These are phyloP conservation scores for Lynx canadensis DNA, from an alignment of 2,113 vertebrate species.

Conservation along the genomic window DNA sequence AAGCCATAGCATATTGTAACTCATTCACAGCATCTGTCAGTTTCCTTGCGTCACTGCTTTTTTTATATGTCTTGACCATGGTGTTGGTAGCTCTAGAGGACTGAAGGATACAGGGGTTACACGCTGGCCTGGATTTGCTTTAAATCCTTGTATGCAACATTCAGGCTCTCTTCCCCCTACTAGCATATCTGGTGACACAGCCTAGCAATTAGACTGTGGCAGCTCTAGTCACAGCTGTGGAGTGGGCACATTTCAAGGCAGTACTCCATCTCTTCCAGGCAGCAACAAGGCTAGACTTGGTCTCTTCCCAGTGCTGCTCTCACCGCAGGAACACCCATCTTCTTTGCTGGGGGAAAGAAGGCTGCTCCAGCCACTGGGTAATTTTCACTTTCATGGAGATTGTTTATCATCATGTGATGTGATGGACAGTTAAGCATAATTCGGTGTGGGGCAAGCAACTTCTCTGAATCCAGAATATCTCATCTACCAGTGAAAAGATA, in stretches of 20 bases:
- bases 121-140: background rate
- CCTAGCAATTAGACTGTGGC: background rate
- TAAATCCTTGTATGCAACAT: background rate
- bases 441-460: background rate
- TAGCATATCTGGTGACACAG: background rate
- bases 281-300: background rate
- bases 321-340: background rate
- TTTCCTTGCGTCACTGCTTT: background rate
- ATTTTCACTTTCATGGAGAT: background rate
- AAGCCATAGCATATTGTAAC: fast-evolving
- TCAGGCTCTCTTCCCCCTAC: background rate
- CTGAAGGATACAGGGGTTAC: background rate
- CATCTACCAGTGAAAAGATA: background rate
- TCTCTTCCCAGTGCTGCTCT: background rate
- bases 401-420: background rate
- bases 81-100: background rate
- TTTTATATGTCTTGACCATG: background rate
- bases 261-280: background rate
- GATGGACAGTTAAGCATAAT: background rate
- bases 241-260: background rate
- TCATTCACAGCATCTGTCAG: background rate
- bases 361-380: background rate
- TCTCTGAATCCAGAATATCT: background rate
- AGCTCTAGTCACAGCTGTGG: background rate
- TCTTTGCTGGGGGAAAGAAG: background rate